Base-by-base conservation (phyloP, 2,888 invertebrate species). In the Punctoribates punctum region DNA sequence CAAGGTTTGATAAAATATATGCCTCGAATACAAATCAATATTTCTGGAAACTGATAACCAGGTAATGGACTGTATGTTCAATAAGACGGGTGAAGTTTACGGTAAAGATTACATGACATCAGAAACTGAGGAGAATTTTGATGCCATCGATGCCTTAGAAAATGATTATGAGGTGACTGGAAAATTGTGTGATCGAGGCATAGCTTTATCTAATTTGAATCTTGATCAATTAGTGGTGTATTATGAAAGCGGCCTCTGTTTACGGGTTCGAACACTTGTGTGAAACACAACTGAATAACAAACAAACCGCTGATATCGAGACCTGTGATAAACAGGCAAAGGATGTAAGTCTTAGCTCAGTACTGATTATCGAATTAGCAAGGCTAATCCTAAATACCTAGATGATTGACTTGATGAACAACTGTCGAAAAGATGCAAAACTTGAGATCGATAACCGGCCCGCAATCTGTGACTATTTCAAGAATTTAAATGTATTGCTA, bases 11-110 rank as follows among this genome's bases (percentile, higher is more conserved):
- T 27, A 62, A 62, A 25, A 27, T 29, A 62, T 29, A 15, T 62
- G 5, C 2, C 6, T 15, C 5, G 29, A 23, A 23, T 46, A 11
- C 46, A n/a, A n/a, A 54, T 20, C 17, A 54, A 62, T 29, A 15
- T 62, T 29, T 13, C 6, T 15, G 23, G 29, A 23, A 23, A 5
- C 27, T 62, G 3, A 27, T 27, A 9, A 27, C 27, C 11, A 62
- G 62, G 62, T 62, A 29, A 62, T 62, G 62, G 62, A 62, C 27
- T 62, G 62, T 29, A 62, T 62, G 62, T 29, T 29, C 34, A 62
- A 62, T 29, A 62, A 62, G 23, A 62, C 62, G 11, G 27, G 27
- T 8, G 29, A 62, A 15, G 11, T 62, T 29, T 62, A 62, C 25
- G 62, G 62, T 29, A 29, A 27, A 62, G 25, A 62, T 4, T 62